Percentiles rank a stretch among this genome's conserved stretches.
These are phyloP conservation scores for Helicoverpa zea DNA, from an alignment of 1,140 invertebrate species.

Conservation along the genomic window DNA sequence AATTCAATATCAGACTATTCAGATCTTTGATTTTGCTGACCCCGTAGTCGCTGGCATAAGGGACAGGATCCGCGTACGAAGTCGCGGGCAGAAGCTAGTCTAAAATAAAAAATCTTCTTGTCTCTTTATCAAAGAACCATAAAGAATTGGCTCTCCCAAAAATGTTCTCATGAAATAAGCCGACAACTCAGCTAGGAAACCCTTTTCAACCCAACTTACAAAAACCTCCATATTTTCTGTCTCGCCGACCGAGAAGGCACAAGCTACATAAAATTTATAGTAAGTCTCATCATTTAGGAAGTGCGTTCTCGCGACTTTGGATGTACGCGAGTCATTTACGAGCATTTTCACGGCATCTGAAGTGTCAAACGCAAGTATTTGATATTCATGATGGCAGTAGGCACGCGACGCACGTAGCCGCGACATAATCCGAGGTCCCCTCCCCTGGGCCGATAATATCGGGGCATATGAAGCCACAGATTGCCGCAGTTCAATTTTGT, in stretches of 20 bases:
- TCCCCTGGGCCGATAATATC: slow-evolving; percentile 45
- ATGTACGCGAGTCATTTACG: slow-evolving; percentile 39
- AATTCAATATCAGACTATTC: too few species aligned
- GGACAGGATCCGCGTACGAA: too few species aligned
- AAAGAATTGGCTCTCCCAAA: background rate
- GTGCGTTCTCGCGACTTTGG: slow-evolving; percentile 4
- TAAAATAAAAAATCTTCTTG: too few species aligned
- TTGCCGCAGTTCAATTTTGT: slow-evolving; percentile 50
- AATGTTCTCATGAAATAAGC: background rate
- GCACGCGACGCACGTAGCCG: slow-evolving; percentile 43
- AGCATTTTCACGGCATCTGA: slow-evolving; percentile 40
- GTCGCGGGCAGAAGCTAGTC: too few species aligned
- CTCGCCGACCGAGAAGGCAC: background rate
- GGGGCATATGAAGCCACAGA: slow-evolving; percentile 42
- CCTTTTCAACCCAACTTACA: background rate
- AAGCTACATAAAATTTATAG: slow-evolving; percentile 37
- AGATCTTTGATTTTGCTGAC: too few species aligned
- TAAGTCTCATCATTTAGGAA: slow-evolving; percentile 42
- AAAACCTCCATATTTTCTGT: slow-evolving; percentile 25
- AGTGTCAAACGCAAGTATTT: slow-evolving; percentile 47
- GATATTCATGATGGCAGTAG: slow-evolving; percentile 49
- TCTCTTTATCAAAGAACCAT: too few species aligned
- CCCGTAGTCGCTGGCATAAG: too few species aligned
- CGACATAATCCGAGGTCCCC: slow-evolving; percentile 44
- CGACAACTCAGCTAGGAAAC: background rate